Base-by-base conservation (phyloP, 2,797 vertebrate species). In the Melanotaenia parkinsoni region DNA sequence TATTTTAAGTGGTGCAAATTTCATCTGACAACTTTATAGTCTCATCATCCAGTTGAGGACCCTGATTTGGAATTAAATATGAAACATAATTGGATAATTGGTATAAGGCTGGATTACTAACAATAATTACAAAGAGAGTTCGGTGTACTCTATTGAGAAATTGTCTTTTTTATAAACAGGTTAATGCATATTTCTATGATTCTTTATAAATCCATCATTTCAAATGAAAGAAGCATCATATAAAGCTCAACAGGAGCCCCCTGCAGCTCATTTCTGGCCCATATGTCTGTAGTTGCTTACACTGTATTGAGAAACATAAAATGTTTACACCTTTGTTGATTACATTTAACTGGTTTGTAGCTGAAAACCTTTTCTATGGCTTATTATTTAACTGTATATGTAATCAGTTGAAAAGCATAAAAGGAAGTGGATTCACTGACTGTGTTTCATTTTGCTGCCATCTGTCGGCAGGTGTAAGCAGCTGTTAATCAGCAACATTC, bases 361-460 rank as follows among this genome's bases (percentile, higher is more conserved):
- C 5, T 43, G 14, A 43, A 43, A 43, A 13, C 40, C 30, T 43
- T 43, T 43, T 18, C 16, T 20, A 4, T 20, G 18, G 16, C 20
- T 47, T 47, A 47, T 20, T 9, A 18, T 20, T 18, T 5, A 47
- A 24, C 7, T 35, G 33, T 35, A 1, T 8, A 35, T 6, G 1
- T 35, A 1, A 10, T 10, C 6, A 10, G 8, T 12, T 2, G 12
- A 13, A 51, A n/a, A 8, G n/a, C 9, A 24, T 1, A 22, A 13
- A 26, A 18, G 4, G 1, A 13, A 12, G 16, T 28, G 6, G n/a
- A 22, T 22, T 7, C 16, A 28, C 16, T 62, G 18, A 28, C 16
- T 62, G 18, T 50, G 58, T 60, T 72, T 37, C 64, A 20, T 3
- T 54, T 64, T 83, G 77, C 81, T 72, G 72, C 89, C 91, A 64